A percentile compares a stretch with the other conserved stretches of the same genome.
Evolutionary conservation across 2,113 vertebrate genomes (phyloP).

Genomic region (Cottus gobio): DNA sequence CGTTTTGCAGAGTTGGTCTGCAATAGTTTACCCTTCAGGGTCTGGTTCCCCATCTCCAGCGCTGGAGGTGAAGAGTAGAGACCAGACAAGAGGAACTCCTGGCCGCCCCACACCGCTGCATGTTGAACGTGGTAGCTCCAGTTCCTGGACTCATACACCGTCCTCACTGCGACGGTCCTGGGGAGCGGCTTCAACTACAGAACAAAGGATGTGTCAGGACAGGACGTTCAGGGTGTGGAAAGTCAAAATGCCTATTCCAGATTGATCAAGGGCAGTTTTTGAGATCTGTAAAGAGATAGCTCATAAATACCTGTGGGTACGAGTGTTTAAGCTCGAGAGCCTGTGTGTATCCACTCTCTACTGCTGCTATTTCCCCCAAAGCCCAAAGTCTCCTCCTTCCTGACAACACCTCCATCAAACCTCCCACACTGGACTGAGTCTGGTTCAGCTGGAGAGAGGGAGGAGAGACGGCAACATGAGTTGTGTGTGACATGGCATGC

Average conservation of each 20-base stretch:
- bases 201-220: slow-evolving; percentile 7
- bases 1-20: neutral
- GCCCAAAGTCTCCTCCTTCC: slow-evolving; percentile 74
- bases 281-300: neutral
- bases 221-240: neutral
- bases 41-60: slow-evolving; percentile 72
- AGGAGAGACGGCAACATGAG: neutral
- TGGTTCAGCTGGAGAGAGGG: slow-evolving; percentile 71
- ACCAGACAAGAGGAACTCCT: slow-evolving; percentile 75
- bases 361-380: slow-evolving; percentile 68
- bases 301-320: slow-evolving; percentile 80
- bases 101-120: slow-evolving; percentile 77
- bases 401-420: slow-evolving; percentile 72
- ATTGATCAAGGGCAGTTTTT: neutral
- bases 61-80: slow-evolving; percentile 76
- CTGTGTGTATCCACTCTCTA: slow-evolving; percentile 71
- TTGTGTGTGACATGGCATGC: neutral
- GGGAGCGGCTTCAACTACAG: slow-evolving; percentile 82
- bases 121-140: slow-evolving; percentile 78
- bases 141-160: slow-evolving; percentile 66
- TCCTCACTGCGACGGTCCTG: slow-evolving; percentile 70
- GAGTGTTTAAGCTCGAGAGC: slow-evolving; percentile 82
- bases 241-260: no score
- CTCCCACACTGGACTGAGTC: slow-evolving; percentile 72
- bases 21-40: slow-evolving; percentile 76